A percentile compares a stretch with the other conserved stretches of the same genome.
Evolutionary conservation across 2,888 invertebrate species (phyloP).

Genomic region (Ophioninae sp.): DNA sequence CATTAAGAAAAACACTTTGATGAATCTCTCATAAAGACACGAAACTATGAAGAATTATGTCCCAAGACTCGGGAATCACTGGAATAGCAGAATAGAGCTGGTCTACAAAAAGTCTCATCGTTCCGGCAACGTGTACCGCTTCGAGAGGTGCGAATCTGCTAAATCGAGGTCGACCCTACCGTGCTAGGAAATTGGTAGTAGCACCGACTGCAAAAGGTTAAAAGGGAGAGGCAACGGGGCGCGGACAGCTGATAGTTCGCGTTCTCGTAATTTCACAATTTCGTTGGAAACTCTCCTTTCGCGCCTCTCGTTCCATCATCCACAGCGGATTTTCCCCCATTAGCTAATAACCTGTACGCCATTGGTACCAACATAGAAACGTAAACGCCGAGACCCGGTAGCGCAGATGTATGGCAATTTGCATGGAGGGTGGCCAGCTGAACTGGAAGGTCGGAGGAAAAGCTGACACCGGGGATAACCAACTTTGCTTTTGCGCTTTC

Average conservation of each 20-base stretch:
- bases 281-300: constrained; percentile 64
- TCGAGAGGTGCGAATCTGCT: constrained; percentile 30
- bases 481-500: constrained; percentile 48
- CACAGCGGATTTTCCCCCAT: constrained; percentile 73
- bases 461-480: constrained; percentile 55
- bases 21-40: not conserved
- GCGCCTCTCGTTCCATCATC: constrained; percentile 65
- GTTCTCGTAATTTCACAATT: constrained; percentile 66
- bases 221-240: constrained; percentile 13
- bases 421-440: constrained; percentile 24
- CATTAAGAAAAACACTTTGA: constrained; percentile 1
- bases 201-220: constrained; percentile 28
- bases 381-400: constrained; percentile 14
- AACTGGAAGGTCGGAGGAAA: constrained; percentile 53
- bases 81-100: constrained; percentile 2
- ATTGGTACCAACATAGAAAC: constrained; percentile 15
- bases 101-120: constrained; percentile 2
- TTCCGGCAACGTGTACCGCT: constrained; percentile 12
- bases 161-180: constrained; percentile 19
- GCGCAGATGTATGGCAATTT: constrained; percentile 23
- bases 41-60: not conserved
- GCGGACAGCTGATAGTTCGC: constrained; percentile 1
- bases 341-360: constrained; percentile 73
- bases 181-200: constrained; percentile 22
- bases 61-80: too few species aligned